Percentiles rank a stretch among this genome's conserved stretches.
Evolutionary conservation across 2,113 vertebrate species (phyloP).

Genomic region (Micromys minutus): DNA sequence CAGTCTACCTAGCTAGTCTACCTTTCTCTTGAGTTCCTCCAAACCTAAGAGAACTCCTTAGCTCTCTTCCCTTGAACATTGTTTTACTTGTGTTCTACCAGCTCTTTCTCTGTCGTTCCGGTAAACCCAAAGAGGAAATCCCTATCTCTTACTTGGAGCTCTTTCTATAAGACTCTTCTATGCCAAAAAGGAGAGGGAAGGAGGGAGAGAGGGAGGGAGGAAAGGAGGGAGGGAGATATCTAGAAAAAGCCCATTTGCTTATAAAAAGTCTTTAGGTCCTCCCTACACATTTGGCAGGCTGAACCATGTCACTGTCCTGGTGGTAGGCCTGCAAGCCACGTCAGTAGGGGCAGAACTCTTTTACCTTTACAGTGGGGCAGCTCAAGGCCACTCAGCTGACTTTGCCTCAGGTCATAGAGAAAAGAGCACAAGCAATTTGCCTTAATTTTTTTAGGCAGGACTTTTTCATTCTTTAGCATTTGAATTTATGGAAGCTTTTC

Average conservation of each 20-base stretch:
- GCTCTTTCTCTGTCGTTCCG: no score
- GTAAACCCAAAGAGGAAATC: no score
- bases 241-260: no score
- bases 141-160: no score
- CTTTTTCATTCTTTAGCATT: background rate
- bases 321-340: background rate
- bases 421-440: background rate
- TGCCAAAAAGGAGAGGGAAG: no score
- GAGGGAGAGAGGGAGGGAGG: no score
- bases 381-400: background rate
- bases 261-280: background rate
- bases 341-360: background rate
- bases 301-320: background rate
- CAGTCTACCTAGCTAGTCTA: no score
- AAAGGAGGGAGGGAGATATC: accelerated
- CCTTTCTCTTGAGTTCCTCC: no score
- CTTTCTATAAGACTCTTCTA: no score
- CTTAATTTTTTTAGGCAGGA: background rate
- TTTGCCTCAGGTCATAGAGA: background rate
- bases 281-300: background rate
- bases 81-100: no score
- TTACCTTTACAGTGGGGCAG: background rate
- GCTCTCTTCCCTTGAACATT: no score
- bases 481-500: background rate
- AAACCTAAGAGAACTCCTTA: no score